phyloP scores from a whole-genome alignment of 2,113 vertebrate species.

The Albula glossodonta region DNA sequence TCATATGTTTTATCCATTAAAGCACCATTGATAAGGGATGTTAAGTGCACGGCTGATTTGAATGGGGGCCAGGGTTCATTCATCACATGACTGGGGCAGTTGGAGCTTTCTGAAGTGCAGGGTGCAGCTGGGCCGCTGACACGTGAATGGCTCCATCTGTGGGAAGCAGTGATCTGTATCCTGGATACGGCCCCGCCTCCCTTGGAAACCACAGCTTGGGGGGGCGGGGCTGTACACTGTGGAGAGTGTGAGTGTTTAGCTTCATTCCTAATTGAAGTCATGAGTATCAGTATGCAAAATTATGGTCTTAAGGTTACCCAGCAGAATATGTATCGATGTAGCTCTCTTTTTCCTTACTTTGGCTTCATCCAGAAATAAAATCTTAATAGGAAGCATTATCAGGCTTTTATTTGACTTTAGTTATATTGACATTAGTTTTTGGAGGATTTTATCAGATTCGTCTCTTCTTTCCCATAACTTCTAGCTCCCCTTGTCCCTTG shows the following conservation, averaged over 20 bases:
- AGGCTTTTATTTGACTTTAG: no score
- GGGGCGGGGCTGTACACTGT: not conserved
- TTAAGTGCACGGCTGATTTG: no score
- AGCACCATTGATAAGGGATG: no score
- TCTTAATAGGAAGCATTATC: no score
- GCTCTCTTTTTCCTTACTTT: no score
- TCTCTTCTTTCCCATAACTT: no score
- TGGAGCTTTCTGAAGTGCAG: not conserved
- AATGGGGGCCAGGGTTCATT: not conserved
- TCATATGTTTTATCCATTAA: no score
- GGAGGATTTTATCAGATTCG: no score
- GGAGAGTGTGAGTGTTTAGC: not conserved
- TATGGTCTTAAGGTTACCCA: not conserved
- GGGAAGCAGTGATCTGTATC: not conserved
- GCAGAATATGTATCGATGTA: no score
- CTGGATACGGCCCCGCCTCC: not conserved
- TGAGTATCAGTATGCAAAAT: not conserved
- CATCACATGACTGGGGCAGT: not conserved
- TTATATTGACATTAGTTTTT: no score
- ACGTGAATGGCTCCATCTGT: not conserved
- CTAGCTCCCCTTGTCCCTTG: no score
- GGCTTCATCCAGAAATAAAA: no score
- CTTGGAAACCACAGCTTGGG: not conserved
- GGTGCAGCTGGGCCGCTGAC: not conserved
- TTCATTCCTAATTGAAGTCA: not conserved